Base-by-base conservation (phyloP, 2,113 vertebrate species). In the Phyllostomus discolor region DNA sequence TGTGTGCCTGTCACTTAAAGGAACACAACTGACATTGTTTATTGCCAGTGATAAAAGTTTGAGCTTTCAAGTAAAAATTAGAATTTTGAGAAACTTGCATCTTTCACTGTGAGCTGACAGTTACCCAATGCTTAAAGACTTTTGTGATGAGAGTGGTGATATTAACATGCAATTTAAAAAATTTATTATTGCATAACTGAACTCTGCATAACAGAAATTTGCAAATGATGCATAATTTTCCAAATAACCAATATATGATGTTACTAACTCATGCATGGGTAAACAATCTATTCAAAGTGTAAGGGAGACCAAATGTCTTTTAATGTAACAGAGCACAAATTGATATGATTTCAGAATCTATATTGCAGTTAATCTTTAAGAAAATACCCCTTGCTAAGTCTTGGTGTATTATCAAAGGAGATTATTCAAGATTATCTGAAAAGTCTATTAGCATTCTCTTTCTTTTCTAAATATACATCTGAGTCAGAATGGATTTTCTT, bases 1-100 rank as follows among this genome's bases (percentile, higher is more conserved):
- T 72, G 52, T 73, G 33, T 88, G 76, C 85, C 43, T 92, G 81
- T 95, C 88, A 93, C 81, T 97, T 96, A 95, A 94, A 72, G 86
- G 72, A 96, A 91, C 79, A 94, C 76, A 92, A 95, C 72, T 86
- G 72, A 96, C 73, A 91, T 82, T 57, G 94, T 94, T 95, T 94
- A 90, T 84, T 97, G 94, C 54, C 81, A 96, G 59, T 67, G 67
- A 86, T 90, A 95, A 88, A 97, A 94, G 43, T 95, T 94, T 92
- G 88, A 96, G 64, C 48, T 96, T 94, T 91, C 62, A 93, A 94
- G 93, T 46, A 98, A 96, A 96, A 97, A 89, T 95, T 92, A 90
- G 88, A 88, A 95, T 86, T 95, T 96, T 89, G 69, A 73, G 90
- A 92, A 96, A 88, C 43, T 95, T 97, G 10, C n/a, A 87, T 89